These are phyloP conservation scores for Oncorhynchus gorbuscha DNA, from an alignment of 2,113 vertebrate genomes.

Conservation along the genomic window DNA sequence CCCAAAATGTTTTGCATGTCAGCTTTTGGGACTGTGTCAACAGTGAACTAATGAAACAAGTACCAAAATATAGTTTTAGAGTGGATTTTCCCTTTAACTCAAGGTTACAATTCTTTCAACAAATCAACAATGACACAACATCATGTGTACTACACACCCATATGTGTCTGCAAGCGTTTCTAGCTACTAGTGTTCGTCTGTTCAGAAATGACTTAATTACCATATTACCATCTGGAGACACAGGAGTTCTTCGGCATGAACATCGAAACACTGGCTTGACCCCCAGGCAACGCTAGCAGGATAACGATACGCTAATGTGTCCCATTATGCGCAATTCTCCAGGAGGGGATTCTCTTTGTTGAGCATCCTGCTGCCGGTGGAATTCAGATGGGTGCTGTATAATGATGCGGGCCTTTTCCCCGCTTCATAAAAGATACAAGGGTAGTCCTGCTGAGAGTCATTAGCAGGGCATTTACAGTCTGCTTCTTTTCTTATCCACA, in stretches of 20 bases:
- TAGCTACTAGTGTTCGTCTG: slow-evolving; percentile 20
- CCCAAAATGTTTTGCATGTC: no score
- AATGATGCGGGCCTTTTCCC: slow-evolving; percentile 73
- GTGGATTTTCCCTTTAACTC: neutral
- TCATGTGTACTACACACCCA: neutral
- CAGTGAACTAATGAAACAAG: no score
- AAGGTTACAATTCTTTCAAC: neutral
- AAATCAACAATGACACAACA: neutral
- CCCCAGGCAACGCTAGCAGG: slow-evolving; percentile 71
- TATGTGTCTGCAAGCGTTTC: no score
- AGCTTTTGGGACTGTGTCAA: no score
- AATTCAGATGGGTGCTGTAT: slow-evolving; percentile 69
- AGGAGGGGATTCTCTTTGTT: slow-evolving; percentile 73
- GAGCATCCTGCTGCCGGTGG: slow-evolving; percentile 67
- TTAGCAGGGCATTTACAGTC: slow-evolving; percentile 72
- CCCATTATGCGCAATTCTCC: slow-evolving; percentile 76
- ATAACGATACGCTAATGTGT: slow-evolving; percentile 78
- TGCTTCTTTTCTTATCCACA: slow-evolving; percentile 63
- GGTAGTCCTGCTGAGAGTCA: slow-evolving; percentile 75
- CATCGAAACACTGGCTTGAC: slow-evolving; percentile 60
- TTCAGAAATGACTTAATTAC: slow-evolving; percentile 55
- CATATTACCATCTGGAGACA: slow-evolving; percentile 52
- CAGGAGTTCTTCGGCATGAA: slow-evolving; percentile 52
- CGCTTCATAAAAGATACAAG: slow-evolving; percentile 72
- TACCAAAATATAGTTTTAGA: no score